phyloP scores from a whole-genome alignment of 2,888 invertebrate genomes.

The Ophonus ardosiacus region DNA sequence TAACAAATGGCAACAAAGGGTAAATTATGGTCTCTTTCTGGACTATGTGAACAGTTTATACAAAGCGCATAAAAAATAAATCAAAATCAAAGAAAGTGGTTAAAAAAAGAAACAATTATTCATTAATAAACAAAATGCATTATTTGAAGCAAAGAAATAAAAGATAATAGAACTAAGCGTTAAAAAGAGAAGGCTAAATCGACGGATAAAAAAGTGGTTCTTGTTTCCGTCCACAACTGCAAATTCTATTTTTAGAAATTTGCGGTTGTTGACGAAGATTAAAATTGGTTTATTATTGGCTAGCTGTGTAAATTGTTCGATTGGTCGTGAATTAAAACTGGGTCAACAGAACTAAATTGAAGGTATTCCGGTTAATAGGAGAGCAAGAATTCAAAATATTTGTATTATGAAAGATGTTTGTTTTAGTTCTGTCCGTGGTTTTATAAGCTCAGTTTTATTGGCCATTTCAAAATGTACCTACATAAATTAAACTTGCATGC shows the following conservation, averaged over 20 bases:
- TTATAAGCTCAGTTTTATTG: constrained; percentile 2
- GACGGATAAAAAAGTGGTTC: constrained; percentile 8
- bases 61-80: constrained; percentile 2
- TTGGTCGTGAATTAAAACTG: constrained; percentile 10
- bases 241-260: constrained; percentile 15
- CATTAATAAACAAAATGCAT: constrained; percentile 50
- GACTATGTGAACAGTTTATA: background rate
- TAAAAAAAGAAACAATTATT: constrained; percentile 56
- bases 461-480: constrained; percentile 9
- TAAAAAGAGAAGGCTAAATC: constrained; percentile 33
- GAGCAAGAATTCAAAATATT: background rate
- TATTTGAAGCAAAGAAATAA: constrained; percentile 36
- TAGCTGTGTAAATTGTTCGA: background rate
- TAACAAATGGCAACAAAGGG: too few species aligned
- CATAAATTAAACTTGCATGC: background rate
- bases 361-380: too few species aligned
- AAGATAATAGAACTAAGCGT: constrained; percentile 16
- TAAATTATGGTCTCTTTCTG: too few species aligned
- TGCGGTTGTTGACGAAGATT: background rate
- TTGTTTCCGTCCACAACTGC: constrained; percentile 11
- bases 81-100: background rate
- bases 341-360: constrained; percentile 4
- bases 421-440: background rate
- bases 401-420: background rate
- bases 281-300: constrained; percentile 26